phyloP scores from a whole-genome alignment of 1,140 invertebrate species.

The Cyclina sinensis region DNA sequence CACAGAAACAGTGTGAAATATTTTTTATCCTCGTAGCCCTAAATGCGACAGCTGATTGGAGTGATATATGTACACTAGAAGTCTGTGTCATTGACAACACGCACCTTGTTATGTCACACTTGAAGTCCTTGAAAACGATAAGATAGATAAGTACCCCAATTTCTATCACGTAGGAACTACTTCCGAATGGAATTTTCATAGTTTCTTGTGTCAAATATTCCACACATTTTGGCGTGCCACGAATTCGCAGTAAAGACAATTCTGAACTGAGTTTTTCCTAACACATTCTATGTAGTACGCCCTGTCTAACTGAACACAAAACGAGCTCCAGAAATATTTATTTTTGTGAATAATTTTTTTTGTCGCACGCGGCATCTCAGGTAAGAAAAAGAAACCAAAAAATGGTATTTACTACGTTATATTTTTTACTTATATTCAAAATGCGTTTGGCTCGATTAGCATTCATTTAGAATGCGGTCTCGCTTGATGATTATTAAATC shows the following conservation, averaged over 20 bases:
- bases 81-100: not conserved
- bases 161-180: not conserved
- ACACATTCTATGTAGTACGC: no score
- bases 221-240: not conserved
- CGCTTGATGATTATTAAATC: slow-evolving; percentile 14
- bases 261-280: no score
- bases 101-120: slow-evolving; percentile 6
- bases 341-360: no score
- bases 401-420: no score
- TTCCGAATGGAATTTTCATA: not conserved
- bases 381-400: no score
- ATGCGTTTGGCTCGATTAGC: not conserved
- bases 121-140: slow-evolving; percentile 30
- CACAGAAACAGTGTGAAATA: not conserved
- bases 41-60: not conserved
- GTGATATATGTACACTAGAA: not conserved
- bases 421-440: not conserved
- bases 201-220: not conserved
- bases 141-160: not conserved
- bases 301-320: no score
- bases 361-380: no score
- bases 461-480: slow-evolving; percentile 25
- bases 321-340: no score
- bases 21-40: not conserved
- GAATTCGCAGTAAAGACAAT: no score